Base-by-base conservation (phyloP, 2,797 vertebrate species). In the Phaenicophaeus curvirostris region DNA sequence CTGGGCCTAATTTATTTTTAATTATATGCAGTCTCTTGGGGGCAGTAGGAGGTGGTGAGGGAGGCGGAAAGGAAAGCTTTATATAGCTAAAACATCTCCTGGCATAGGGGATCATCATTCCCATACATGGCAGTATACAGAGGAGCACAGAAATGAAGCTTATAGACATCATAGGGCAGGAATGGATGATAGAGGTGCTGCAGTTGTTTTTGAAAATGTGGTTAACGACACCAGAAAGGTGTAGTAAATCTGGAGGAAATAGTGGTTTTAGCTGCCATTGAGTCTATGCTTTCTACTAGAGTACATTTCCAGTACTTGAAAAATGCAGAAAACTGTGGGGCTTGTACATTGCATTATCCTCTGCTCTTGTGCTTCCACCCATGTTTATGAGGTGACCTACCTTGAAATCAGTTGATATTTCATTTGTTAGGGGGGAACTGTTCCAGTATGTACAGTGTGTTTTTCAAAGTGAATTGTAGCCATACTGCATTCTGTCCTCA, bases 221-320 rank as follows among this genome's bases (percentile, higher is more conserved):
- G 84, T 89, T 96, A 85, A 82, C 35, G 4, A 58, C 65, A 51
- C 41, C 41, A 92, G 92, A 85, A 80, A 94, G 71, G 53, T 87
- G 44, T 74, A 92, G 48, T 80, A 61, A 85, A 74, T 89, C 71
- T 87, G 84, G 46, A 95, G 93, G 93, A 96, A 93, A 42, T 10
- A 89, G 92, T 95, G 90, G 89, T 89, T 63, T 44, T 90, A 61
- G n/a, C 44, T 84, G 5, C 71, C 53, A 57, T 3, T 80, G 82
- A 65, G 27, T 54, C 35, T 87, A 57, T 81, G 59, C 77, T 90
- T 90, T 90, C 39, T 85, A 41, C 35, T 7, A 2, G 27, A 72
- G 35, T 42, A 78, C 27, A 4, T 78, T 91, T 75, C 55, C 67
- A n/a, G 77, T 67, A 55, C 28, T 86, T 82, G 44, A 90, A 81